Evolutionary conservation across 2,888 invertebrate species (phyloP), one percentile per base, ranked within the genome.

Genomic region (Agonopterix subpropinquella): DNA sequence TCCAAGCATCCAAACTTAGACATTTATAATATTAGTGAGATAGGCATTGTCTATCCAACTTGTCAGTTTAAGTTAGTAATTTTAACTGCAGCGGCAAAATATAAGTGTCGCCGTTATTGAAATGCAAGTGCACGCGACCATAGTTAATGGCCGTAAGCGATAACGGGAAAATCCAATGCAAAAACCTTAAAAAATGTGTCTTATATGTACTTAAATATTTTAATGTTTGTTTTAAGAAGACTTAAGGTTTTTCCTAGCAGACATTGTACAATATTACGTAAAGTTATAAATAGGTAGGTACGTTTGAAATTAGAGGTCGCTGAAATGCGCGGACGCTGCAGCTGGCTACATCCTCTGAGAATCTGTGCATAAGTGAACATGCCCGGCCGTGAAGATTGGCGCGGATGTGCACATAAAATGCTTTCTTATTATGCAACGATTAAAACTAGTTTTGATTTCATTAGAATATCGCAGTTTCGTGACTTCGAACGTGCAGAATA

Each of bases 381-480:
- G 39, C 1, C n/a, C 39, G 39, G 39, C 39, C 39, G 39, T 61
- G 58, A 59, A 63, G 68, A 61, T 57, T 49, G 15, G 45, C 45
- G 55, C 51, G 54, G 54, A 55, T 56, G 55, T 53, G 52, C 50
- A 57, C 53, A 52, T 57, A 55, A 54, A 59, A 57, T 62, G 60
- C 63, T 64, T 67, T 69, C 64, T 65, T 59, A 55, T 70, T 70
- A 65, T 64, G 65, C 59, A 70, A 70, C 59, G 46, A 45, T 44
- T 47, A 55, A 56, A 64, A 68, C 63, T 62, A 53, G 69, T 69
- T 62, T 63, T 55, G 57, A 64, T 62, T 62, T 59, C 58, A 62
- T 65, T 65, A 58, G 64, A 62, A 61, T 59, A 61, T 56, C 59
- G 56, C 54, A 55, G 58, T 61, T 64, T 61, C 51, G 49, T 42